These are phyloP conservation scores for Drosophila tsacasi DNA, from an alignment of 1,140 invertebrate genomes.

Conservation along the genomic window DNA sequence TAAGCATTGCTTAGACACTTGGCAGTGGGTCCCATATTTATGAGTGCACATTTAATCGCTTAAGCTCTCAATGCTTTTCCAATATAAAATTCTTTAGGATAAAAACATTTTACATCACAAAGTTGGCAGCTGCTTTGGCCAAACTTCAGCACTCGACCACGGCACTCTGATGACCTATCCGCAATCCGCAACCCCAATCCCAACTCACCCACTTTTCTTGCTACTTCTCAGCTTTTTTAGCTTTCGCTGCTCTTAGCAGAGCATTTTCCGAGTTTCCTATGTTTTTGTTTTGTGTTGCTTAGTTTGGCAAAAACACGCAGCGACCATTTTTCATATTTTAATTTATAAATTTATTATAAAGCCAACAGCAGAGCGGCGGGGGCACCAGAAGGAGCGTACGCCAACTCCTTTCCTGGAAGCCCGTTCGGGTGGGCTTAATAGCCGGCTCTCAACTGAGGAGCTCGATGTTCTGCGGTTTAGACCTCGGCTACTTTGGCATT, in stretches of 20 bases:
- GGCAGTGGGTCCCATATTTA: background rate
- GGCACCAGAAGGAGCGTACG: constrained; percentile 1
- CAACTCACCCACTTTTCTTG: constrained; percentile 35
- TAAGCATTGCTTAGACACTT: background rate
- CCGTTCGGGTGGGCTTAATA: constrained; percentile 59
- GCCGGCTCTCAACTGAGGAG: constrained; percentile 40
- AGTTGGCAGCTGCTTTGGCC: constrained; percentile 29
- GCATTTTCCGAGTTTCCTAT: constrained; percentile 40
- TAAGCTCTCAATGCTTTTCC: constrained; percentile 9
- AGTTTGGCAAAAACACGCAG: constrained; percentile 81
- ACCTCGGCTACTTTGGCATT: constrained; percentile 78
- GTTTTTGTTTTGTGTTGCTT: constrained; percentile 46
- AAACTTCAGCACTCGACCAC: constrained; percentile 45
- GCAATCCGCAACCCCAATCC: constrained; percentile 16
- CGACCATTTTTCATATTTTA: constrained; percentile 83
- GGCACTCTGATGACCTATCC: constrained; percentile 60
- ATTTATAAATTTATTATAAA: constrained; percentile 83
- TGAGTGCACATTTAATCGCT: constrained; percentile 5
- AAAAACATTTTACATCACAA: constrained; percentile 23
- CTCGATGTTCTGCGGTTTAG: constrained; percentile 69
- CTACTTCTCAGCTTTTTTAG: constrained; percentile 26
- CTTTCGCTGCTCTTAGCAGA: constrained; percentile 45
- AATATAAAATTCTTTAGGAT: constrained; percentile 31
- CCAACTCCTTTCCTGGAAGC: constrained; percentile 19
- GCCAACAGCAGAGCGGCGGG: constrained; percentile 48